These are phyloP conservation scores for Sapayoa aenigma DNA, from an alignment of 2,113 vertebrate genomes.

Conservation along the genomic window DNA sequence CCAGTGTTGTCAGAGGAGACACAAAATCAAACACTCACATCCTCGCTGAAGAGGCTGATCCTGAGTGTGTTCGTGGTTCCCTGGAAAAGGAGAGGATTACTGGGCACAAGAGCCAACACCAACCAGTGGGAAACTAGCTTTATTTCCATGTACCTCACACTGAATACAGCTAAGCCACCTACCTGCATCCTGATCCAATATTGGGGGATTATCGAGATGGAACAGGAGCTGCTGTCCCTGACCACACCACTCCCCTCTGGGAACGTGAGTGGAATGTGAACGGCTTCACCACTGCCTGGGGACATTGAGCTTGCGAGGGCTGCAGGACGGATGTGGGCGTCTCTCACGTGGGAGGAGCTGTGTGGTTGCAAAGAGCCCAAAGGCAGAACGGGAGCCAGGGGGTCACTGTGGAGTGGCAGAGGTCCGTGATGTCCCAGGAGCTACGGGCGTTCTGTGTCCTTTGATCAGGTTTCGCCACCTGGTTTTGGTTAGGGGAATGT, in stretches of 20 bases:
- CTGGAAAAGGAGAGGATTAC: background rate
- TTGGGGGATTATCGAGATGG: background rate
- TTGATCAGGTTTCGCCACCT: background rate
- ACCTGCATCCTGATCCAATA: background rate
- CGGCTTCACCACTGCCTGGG: background rate
- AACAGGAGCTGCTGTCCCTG: background rate
- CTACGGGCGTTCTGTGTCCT: background rate
- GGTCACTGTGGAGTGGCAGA: background rate
- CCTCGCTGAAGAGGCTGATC: background rate
- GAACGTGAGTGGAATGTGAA: rapidly evolving
- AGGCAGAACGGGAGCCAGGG: background rate
- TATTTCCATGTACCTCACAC: background rate
- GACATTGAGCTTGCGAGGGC: background rate
- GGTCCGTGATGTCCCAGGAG: background rate
- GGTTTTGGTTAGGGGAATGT: background rate
- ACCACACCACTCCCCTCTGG: rapidly evolving
- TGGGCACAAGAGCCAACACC: background rate
- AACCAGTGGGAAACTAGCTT: background rate
- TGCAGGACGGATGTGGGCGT: background rate
- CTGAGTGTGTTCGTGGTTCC: rapidly evolving
- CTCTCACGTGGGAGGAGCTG: rapidly evolving
- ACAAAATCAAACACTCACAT: background rate
- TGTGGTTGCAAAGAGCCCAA: background rate
- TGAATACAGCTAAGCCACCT: background rate
- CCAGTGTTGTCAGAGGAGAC: background rate